Evolutionary conservation across 2,113 vertebrate genomes (phyloP).

Genomic region (Pitta sordida): DNA sequence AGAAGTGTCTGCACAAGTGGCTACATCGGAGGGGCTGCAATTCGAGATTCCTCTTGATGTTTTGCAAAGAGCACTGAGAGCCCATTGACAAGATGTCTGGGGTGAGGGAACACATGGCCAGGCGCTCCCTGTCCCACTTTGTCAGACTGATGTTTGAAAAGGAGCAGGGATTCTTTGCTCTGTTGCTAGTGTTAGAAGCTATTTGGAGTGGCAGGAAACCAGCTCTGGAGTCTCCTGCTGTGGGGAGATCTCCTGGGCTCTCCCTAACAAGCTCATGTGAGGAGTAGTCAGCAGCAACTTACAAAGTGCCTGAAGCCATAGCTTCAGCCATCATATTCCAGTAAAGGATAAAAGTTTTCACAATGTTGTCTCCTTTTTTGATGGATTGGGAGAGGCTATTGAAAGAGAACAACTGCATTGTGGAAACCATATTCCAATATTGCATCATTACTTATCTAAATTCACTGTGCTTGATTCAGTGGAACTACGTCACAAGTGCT

Average conservation of each 20-base stretch:
- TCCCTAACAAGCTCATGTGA: not conserved
- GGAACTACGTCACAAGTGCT: not conserved
- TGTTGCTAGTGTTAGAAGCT: not conserved
- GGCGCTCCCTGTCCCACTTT: not conserved
- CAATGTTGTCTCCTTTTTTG: not conserved
- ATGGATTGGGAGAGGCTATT: not conserved
- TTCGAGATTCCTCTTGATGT: conserved; percentile 27
- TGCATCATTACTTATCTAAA: not conserved
- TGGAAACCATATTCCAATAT: not conserved
- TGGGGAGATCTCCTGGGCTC: not conserved
- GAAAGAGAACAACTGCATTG: not conserved
- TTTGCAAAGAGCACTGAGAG: conserved; percentile 23
- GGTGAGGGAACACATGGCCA: not conserved
- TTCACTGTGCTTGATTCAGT: not conserved
- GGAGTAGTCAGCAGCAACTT: not conserved
- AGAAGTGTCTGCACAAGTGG: conserved; percentile 31
- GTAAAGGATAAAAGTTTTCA: not conserved
- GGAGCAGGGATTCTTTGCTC: conserved; percentile 16
- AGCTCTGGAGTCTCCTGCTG: not conserved
- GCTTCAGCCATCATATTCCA: not conserved
- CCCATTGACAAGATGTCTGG: not conserved
- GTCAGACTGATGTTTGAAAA: conserved; percentile 24
- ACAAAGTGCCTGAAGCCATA: not conserved
- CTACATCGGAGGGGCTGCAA: conserved; percentile 9
- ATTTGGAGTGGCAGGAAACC: not conserved